phyloP scores from a whole-genome alignment of 2,113 vertebrate genomes.

The Pteropus alecto region DNA sequence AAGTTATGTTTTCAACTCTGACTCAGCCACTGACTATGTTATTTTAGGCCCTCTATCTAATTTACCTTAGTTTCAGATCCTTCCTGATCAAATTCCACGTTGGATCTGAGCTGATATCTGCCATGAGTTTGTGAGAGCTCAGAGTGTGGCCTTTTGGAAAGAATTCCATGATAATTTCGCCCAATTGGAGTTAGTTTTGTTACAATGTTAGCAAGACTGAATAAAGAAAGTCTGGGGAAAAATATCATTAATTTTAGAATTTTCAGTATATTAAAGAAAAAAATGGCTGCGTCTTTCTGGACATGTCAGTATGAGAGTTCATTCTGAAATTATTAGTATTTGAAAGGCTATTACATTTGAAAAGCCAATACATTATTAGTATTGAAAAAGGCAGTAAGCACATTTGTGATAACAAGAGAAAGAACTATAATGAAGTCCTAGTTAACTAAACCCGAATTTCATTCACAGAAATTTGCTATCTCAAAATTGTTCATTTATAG shows the following conservation, averaged over 20 bases:
- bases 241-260: neutral
- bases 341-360: neutral
- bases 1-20: neutral
- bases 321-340: neutral
- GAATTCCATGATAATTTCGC: neutral
- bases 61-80: neutral
- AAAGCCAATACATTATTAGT: too few relatives aligned
- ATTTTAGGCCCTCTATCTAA: neutral
- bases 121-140: neutral
- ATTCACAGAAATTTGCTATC: neutral
- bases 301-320: neutral
- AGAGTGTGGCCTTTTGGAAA: neutral
- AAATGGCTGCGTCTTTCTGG: neutral
- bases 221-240: neutral
- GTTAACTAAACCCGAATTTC: neutral
- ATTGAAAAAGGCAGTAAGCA: neutral
- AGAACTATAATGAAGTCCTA: neutral
- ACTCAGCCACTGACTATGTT: neutral
- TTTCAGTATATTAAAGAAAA: neutral
- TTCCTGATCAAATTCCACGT: neutral
- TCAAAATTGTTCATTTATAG: neutral
- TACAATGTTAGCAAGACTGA: neutral
- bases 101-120: neutral
- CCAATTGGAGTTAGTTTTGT: neutral
- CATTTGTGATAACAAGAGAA: neutral